These are phyloP conservation scores for Montipora cactus DNA, from an alignment of 64 coral and sea anemone species.

Conservation along the genomic window DNA sequence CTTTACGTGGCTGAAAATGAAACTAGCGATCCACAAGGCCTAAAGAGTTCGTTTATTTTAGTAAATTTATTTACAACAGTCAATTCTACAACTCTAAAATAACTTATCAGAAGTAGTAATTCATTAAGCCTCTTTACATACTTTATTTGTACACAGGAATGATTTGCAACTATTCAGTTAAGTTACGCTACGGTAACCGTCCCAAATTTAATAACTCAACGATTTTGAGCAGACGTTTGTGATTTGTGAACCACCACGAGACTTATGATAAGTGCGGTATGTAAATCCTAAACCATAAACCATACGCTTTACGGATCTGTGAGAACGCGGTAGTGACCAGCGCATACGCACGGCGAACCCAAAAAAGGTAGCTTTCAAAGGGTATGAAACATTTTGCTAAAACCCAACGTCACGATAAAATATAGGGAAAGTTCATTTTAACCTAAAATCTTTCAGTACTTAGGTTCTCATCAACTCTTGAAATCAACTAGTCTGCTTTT, in stretches of 20 bases:
- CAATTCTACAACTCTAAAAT: neutral
- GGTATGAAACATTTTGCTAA: no score
- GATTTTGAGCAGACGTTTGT: neutral
- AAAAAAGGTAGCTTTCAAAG: no score
- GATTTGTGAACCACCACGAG: neutral
- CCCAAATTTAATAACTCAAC: neutral
- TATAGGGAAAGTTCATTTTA: neutral
- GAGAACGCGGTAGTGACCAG: neutral
- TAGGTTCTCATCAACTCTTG: conserved; percentile 1
- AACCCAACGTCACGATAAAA: no score
- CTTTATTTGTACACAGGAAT: no score
- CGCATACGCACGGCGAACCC: no score
- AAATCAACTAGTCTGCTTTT: conserved; percentile 12
- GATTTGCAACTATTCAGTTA: neutral
- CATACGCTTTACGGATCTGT: no score
- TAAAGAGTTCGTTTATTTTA: neutral
- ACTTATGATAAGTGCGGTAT: neutral
- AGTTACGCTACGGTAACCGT: neutral
- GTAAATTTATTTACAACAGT: neutral
- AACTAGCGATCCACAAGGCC: neutral
- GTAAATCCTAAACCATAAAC: no score
- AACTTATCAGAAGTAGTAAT: neutral
- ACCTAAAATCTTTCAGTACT: neutral
- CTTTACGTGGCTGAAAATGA: neutral
- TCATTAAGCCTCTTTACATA: no score